Base-by-base conservation (phyloP, 35 echinoderm and acorn worm species). In the Ptychodera flava region DNA sequence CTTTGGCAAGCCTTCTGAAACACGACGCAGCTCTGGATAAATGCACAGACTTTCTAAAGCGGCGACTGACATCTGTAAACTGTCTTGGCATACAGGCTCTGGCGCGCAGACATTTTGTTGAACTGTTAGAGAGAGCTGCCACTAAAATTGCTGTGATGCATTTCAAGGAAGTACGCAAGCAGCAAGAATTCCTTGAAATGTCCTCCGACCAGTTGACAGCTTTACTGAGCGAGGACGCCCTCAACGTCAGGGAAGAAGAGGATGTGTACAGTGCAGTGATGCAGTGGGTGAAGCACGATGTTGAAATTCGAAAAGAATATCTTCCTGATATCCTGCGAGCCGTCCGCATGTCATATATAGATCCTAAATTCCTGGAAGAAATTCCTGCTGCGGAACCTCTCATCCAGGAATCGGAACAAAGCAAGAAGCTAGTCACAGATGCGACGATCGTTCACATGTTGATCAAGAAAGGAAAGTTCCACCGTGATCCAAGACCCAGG, bases 141-240 rank as follows among this genome's bases (percentile, higher is more conserved):
- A 90, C 90, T n/a, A 94, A 94, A 83, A 90, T 90, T 94, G 96
- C 96, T 29, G 86, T 99, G 33, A 94, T 92, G 79, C 89, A 94
- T 76, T 99, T 97, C 82, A 90, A 83, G 78, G 93, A 99, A 83
- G 93, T 99, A 29, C 88, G 92, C 33, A 94, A 91, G 30, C 88
- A 93, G 32, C 80, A 94, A 34, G 90, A 94, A 79, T 99, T 88
- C 79, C 81, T 89, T 1, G 85, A 90, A n/a, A 82, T 94, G 32
- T 79, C 85, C 15, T 82, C 85, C 2, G 85, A 99, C 37, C 93
- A 99, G 38, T 38, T 99, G 76, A 80, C 94, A 30, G 90, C 92
- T 77, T 94, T 94, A 34, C 88, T 99, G 0, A 92, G 96, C 35
- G 96, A 99, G 84, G 93, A 99, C 86, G 92, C 92, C 79, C 45